These are phyloP conservation scores for Procapra przewalskii DNA, from an alignment of 2,113 vertebrate species.

Conservation along the genomic window DNA sequence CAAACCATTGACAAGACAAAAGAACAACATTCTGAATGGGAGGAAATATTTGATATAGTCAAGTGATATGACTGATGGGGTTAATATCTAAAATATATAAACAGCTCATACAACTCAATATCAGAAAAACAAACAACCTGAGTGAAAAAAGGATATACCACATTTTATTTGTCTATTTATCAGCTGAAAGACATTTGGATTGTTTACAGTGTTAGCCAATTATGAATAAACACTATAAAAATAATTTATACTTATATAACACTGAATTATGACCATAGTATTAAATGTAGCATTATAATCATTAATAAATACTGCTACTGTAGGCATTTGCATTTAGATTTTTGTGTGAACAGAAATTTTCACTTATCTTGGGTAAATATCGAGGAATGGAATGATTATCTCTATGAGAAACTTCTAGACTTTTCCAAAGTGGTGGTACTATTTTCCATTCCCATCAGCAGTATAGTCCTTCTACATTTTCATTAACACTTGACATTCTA, in stretches of 20 bases:
- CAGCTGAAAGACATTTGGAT: neutral
- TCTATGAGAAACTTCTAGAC: neutral
- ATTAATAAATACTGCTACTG: neutral
- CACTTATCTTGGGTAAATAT: neutral
- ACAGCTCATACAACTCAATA: neutral
- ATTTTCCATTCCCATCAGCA: neutral
- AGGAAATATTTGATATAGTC: neutral
- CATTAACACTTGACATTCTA: neutral
- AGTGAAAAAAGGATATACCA: neutral
- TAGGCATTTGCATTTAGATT: neutral
- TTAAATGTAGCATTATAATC: neutral
- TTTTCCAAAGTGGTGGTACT: neutral
- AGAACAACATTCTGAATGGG: neutral
- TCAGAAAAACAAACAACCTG: neutral
- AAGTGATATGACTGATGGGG: neutral
- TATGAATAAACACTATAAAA: neutral
- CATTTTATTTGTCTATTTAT: neutral
- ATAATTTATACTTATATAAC: neutral
- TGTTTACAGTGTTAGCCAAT: neutral
- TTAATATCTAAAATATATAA: neutral
- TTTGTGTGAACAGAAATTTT: neutral
- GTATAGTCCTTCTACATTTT: neutral
- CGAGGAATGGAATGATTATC: neutral
- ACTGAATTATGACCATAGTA: neutral
- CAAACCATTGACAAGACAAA: neutral